Base-by-base conservation (phyloP, 2,888 invertebrate genomes). In the Schrankia costaestrigalis region DNA sequence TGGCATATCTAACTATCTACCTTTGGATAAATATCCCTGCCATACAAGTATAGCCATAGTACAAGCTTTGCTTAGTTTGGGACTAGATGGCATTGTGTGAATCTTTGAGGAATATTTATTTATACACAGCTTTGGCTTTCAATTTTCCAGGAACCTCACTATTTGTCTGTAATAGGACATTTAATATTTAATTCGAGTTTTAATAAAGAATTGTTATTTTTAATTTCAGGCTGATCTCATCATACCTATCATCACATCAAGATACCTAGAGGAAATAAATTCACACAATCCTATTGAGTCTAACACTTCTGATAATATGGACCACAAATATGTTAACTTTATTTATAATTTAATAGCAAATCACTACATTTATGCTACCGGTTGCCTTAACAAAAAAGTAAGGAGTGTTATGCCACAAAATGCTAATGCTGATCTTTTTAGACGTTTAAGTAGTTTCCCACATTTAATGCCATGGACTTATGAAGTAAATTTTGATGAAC, bases 211-310 rank as follows among this genome's bases (percentile, higher is more conserved):
- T 28, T 15, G 22, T 27, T 23, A 30, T 39, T 55, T 42, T 39
- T 38, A 74, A 76, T 39, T 55, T 41, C 77, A 90, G 90, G 90
- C 90, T 34, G 78, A 89, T 50, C 89, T 84, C 50, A 73, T 90
- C 43, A 79, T 90, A 39, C 90, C 90, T 4, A 89, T 90, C 31
- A 70, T 90, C 46, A 90, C 90, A 23, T 63, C 76, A 33, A 88
- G 80, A 9, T 90, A 90, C 42, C 57, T 90, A 15, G 71, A 82
- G 35, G 78, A 73, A 63, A 87, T 90, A 35, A 78, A 67, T 45
- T 79, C 82, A 5, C 69, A 71, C 41, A 60, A 61, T 29, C 46
- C 72, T 6, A 69, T 67, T 43, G 58, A 71, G 12, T 78, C 79
- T 0, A 83, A 75, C 42, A 80, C 78, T 11, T 72, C 73, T 42